A percentile compares a stretch with the other conserved stretches of the same genome.
Evolutionary conservation across 2,888 invertebrate genomes (phyloP).

Genomic region (Tolmerus cingulatus): DNA sequence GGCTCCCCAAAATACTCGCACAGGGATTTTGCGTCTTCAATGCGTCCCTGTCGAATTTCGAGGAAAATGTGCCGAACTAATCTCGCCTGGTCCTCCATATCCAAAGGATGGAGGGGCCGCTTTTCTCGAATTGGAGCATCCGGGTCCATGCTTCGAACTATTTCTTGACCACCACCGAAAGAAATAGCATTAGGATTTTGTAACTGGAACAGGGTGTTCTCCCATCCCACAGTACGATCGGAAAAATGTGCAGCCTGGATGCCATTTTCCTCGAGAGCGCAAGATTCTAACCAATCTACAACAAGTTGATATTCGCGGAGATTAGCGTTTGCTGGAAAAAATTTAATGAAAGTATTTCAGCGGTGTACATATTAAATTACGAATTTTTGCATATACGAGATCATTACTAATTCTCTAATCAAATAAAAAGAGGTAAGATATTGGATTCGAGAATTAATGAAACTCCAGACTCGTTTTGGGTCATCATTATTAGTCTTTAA

Average conservation of each 20-base stretch:
- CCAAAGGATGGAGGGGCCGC: constrained; percentile 82
- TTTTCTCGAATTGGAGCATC: constrained; percentile 86
- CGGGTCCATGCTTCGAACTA: constrained; percentile 81
- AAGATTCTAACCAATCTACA: constrained; percentile 92
- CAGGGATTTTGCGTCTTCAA: constrained; percentile 83
- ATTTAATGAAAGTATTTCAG: background rate
- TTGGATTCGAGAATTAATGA: too few relatives aligned
- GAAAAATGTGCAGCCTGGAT: constrained; percentile 75
- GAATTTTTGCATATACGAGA: too few relatives aligned
- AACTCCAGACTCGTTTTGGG: too few relatives aligned
- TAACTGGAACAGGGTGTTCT: constrained; percentile 86
- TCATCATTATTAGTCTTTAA: too few relatives aligned
- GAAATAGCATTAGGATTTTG: constrained; percentile 66
- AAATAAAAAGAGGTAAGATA: too few relatives aligned
- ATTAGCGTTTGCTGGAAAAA: constrained; percentile 65
- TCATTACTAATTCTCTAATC: too few relatives aligned
- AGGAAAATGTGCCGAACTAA: constrained; percentile 69
- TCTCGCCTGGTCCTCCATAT: constrained; percentile 79
- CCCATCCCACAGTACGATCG: constrained; percentile 87
- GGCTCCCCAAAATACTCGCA: constrained; percentile 88
- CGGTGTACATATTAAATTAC: too few relatives aligned
- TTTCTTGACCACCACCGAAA: constrained; percentile 67
- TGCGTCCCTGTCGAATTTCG: constrained; percentile 84
- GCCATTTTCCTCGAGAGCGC: constrained; percentile 69
- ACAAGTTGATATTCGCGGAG: constrained; percentile 80